Conservation (phyloP, 2,888 invertebrate genomes). For the Caenorhabditis japonica region DNA sequence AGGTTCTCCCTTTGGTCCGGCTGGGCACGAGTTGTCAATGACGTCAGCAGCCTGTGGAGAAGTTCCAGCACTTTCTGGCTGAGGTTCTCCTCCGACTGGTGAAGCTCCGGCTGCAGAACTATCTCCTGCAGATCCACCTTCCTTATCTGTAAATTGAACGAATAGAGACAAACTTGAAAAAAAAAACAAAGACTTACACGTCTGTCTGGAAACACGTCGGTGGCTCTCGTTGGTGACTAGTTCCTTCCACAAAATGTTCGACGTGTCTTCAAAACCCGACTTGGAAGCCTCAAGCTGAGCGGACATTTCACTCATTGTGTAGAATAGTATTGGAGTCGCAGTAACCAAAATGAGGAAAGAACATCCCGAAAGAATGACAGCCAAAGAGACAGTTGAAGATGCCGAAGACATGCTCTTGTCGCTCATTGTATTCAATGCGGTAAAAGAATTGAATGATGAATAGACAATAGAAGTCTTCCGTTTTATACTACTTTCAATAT, state of each 20-base stretch:
- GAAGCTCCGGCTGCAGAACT: slow-evolving; percentile 22
- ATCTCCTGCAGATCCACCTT: slow-evolving; percentile 38
- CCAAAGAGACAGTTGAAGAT: slow-evolving; percentile 41
- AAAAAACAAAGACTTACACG: slow-evolving; percentile 57
- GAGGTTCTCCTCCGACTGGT: too few relatives aligned
- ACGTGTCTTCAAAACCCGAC: slow-evolving; percentile 67
- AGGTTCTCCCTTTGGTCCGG: slow-evolving; percentile 66
- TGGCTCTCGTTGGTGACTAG: slow-evolving; percentile 62
- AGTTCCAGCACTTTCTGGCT: slow-evolving; percentile 15
- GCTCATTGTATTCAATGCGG: slow-evolving; percentile 9
- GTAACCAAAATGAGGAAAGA: slow-evolving; percentile 65
- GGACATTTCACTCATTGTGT: slow-evolving; percentile 65
- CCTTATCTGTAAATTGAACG: slow-evolving; percentile 41
- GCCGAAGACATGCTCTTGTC: slow-evolving; percentile 44
- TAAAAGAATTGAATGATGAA: slow-evolving; percentile 27
- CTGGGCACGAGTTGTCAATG: slow-evolving; percentile 54
- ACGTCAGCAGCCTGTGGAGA: slow-evolving; percentile 24
- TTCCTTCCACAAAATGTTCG: slow-evolving; percentile 70
- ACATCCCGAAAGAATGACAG: slow-evolving; percentile 64
- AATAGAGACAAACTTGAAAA: too few relatives aligned
- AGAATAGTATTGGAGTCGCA: slow-evolving; percentile 66
- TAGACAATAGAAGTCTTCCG: background rate
- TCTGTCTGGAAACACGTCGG: slow-evolving; percentile 59
- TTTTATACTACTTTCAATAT: slow-evolving; percentile 14
- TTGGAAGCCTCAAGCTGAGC: slow-evolving; percentile 61